Evolutionary conservation across 2,888 invertebrate species (phyloP).

Genomic region (Argyresthia albistria): DNA sequence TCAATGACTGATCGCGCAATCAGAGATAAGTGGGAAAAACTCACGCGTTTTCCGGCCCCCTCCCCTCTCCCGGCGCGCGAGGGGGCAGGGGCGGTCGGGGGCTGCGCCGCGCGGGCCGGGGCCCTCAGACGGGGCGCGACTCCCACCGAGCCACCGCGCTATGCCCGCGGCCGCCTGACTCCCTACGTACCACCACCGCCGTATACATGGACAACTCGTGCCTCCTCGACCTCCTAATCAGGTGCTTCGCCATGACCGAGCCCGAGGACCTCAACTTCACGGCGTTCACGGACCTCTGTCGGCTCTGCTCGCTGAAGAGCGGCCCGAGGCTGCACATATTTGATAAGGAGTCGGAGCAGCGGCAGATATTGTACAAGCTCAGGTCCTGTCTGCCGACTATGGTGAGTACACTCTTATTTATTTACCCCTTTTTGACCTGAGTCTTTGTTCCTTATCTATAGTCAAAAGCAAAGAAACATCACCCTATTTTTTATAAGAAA

Average conservation of each 20-base stretch:
- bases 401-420: constrained; percentile 53
- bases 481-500: no score
- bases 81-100: constrained; percentile 21
- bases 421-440: no score
- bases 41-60: constrained; percentile 57
- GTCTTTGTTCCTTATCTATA: no score
- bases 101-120: constrained; percentile 13
- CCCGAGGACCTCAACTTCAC: constrained; percentile 79
- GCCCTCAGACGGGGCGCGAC: constrained; percentile 2
- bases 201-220: constrained; percentile 73
- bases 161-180: constrained; percentile 42
- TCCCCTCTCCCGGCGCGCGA: constrained; percentile 12
- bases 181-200: constrained; percentile 31
- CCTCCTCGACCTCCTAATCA: constrained; percentile 73
- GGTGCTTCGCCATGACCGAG: constrained; percentile 75
- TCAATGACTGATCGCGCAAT: constrained; percentile 2
- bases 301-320: constrained; percentile 79
- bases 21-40: constrained; percentile 37
- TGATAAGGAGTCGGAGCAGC: constrained; percentile 80
- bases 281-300: constrained; percentile 78
- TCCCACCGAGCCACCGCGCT: constrained; percentile 41
- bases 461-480: no score
- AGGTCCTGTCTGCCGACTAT: constrained; percentile 78
- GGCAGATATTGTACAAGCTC: constrained; percentile 79
- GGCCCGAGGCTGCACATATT: constrained; percentile 79